phyloP scores from a whole-genome alignment of 2,888 invertebrate species.

The Nesidiocoris tenuis region DNA sequence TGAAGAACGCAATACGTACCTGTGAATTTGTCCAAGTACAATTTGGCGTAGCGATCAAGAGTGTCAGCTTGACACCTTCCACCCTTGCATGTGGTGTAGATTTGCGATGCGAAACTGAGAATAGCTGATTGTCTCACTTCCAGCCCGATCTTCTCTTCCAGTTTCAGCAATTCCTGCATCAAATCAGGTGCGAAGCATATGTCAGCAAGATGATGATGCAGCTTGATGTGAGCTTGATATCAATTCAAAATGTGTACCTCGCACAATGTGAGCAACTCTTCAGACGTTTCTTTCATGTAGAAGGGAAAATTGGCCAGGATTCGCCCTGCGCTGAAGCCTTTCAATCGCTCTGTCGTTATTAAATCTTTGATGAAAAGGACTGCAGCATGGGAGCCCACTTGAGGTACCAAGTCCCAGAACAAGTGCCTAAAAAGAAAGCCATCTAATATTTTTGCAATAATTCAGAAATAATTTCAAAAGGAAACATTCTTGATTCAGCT shows the following conservation, averaged over 20 bases:
- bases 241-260: too few species aligned
- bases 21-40: conserved; percentile 69
- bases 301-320: conserved; percentile 69
- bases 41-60: conserved; percentile 69
- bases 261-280: conserved; percentile 52
- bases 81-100: conserved; percentile 63
- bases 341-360: conserved; percentile 63
- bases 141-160: conserved; percentile 43
- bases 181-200: too few species aligned
- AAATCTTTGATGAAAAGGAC: conserved; percentile 66
- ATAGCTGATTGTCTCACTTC: conserved; percentile 69
- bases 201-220: too few species aligned
- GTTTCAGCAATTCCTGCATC: conserved; percentile 50
- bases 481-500: too few species aligned
- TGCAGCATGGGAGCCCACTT: conserved; percentile 66
- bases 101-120: conserved; percentile 67
- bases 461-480: too few species aligned
- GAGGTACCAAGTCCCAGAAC: conserved; percentile 70
- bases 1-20: conserved; percentile 56
- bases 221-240: too few species aligned
- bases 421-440: conserved; percentile 64
- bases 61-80: conserved; percentile 62
- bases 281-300: conserved; percentile 64
- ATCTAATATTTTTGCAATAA: too few species aligned
- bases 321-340: conserved; percentile 65